phyloP scores from a whole-genome alignment of 1,140 invertebrate genomes.

The Zaprionus davidi region DNA sequence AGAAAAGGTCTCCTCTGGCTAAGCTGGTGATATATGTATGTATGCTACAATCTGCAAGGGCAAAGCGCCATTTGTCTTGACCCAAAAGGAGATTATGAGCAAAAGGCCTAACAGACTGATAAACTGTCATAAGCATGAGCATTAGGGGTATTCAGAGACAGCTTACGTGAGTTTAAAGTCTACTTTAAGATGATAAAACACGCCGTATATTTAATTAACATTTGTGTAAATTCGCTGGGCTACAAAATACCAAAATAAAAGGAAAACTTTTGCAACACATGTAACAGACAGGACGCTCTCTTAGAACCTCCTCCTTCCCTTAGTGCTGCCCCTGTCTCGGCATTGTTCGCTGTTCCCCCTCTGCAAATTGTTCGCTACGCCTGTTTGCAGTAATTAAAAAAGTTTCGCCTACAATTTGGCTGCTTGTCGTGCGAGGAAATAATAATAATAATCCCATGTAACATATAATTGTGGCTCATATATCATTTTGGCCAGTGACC shows the following conservation, averaged over 20 bases:
- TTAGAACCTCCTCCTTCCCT: background rate
- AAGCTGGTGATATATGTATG: background rate
- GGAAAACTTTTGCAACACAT: slow-evolving; percentile 26
- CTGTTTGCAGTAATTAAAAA: slow-evolving; percentile 54
- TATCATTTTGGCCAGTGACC: background rate
- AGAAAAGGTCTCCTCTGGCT: background rate
- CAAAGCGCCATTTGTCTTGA: background rate
- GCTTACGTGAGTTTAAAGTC: background rate
- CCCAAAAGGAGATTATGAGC: background rate
- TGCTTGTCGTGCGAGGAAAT: slow-evolving; percentile 17
- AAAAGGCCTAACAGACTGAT: background rate
- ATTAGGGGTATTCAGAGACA: background rate
- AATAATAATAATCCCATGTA: slow-evolving; percentile 21
- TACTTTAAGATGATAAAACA: background rate
- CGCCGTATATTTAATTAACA: background rate
- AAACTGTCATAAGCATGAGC: background rate
- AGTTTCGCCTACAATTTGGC: slow-evolving; percentile 22
- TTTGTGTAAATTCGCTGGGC: background rate
- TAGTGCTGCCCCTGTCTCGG: background rate
- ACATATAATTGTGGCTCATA: background rate
- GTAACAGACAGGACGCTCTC: slow-evolving; percentile 14
- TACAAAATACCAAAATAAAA: background rate
- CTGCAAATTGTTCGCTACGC: slow-evolving; percentile 5
- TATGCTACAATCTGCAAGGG: background rate
- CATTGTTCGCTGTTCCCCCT: background rate